These are phyloP conservation scores for Rhyacophila evoluta DNA, from an alignment of 2,888 invertebrate species.

Conservation along the genomic window DNA sequence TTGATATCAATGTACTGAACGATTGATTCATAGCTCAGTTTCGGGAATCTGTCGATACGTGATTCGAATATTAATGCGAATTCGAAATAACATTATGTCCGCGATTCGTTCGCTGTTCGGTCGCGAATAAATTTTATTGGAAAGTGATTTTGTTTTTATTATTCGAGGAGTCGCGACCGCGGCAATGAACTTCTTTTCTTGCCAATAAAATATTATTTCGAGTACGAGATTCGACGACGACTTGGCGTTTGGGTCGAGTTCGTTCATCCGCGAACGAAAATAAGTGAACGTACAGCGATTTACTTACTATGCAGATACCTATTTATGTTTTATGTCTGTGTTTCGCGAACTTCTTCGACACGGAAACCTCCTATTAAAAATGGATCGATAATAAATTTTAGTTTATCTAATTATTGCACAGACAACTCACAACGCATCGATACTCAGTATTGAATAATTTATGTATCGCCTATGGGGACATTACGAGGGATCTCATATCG, in stretches of 20 bases:
- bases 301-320: background rate
- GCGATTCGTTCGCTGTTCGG: background rate
- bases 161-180: constrained; percentile 20
- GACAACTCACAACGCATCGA: too few species aligned
- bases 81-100: background rate
- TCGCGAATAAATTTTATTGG: constrained; percentile 3
- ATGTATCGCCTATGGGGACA: too few species aligned
- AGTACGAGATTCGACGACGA: background rate
- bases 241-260: constrained; percentile 23
- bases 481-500: too few species aligned
- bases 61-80: background rate
- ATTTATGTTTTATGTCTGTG: background rate
- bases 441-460: too few species aligned
- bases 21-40: constrained; percentile 3
- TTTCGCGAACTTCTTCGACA: background rate
- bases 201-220: background rate
- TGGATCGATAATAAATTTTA: too few species aligned
- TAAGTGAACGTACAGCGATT: constrained; percentile 31
- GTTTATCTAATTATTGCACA: too few species aligned
- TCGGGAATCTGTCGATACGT: background rate
- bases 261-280: constrained; percentile 39
- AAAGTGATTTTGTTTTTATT: constrained; percentile 22
- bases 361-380: background rate
- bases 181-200: constrained; percentile 37
- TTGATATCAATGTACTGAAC: background rate